Percentiles rank a stretch among this genome's conserved stretches.
Evolutionary conservation across 2,888 invertebrate genomes (phyloP).

Genomic region (Psylliodes chrysocephalus): DNA sequence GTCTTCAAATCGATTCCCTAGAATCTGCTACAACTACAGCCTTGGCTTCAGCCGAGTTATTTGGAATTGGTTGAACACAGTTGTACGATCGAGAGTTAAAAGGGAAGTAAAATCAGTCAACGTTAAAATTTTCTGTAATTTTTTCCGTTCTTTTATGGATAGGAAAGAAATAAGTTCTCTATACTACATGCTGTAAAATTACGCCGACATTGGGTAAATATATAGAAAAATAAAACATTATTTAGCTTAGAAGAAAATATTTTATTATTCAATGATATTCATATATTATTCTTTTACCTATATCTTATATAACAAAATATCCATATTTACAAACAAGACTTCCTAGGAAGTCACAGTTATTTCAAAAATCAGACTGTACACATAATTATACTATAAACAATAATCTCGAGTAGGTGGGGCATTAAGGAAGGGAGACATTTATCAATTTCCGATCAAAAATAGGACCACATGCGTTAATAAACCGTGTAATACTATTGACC

Average conservation of each 20-base stretch:
- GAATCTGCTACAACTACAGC: no score
- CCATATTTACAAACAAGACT: slow-evolving; percentile 21
- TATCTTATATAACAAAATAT: slow-evolving; percentile 28
- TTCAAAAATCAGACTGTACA: slow-evolving; percentile 20
- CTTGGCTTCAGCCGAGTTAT: no score
- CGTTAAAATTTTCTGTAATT: no score
- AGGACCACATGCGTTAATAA: not conserved
- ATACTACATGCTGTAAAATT: no score
- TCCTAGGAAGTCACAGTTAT: slow-evolving; percentile 9
- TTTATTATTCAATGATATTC: slow-evolving; percentile 15
- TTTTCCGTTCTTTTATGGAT: no score
- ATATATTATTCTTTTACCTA: slow-evolving; percentile 15
- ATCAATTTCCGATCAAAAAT: not conserved
- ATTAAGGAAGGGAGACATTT: not conserved
- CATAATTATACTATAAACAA: slow-evolving; percentile 1
- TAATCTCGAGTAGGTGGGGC: not conserved
- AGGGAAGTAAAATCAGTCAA: no score
- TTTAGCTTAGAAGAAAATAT: slow-evolving; percentile 16
- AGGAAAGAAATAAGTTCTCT: no score
- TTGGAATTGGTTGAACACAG: no score
- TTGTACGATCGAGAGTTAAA: no score
- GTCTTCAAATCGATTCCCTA: no score
- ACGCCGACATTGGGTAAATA: no score
- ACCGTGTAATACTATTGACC: no score
- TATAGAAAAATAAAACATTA: not conserved